Evolutionary conservation across 2,888 invertebrate species (phyloP), one percentile per base, ranked within the genome.

Genomic region (Mimas tiliae): DNA sequence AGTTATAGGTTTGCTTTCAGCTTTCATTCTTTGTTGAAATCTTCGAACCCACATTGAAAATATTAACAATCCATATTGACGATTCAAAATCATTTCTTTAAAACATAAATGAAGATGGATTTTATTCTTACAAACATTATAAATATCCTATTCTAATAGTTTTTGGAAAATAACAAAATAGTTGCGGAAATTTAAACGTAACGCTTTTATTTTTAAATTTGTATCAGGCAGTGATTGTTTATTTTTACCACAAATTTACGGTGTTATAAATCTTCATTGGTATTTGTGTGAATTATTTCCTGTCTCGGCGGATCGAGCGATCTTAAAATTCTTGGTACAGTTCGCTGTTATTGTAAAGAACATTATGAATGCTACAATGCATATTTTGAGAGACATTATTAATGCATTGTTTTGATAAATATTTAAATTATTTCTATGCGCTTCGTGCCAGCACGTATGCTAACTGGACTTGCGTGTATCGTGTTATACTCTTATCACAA

Each of bases 141-240:
- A 19, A 12, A 55, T 21, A 9, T 19, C 38, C 21, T 63, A 47
- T 11, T 47, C 38, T 66, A 66, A 62, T 63, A 52, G 6, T 53
- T 66, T 47, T 62, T 53, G 62, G 69, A 69, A 72, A 75, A 75
- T 71, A 70, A 68, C 78, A 69, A 72, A 75, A 75, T 71, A 70
- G 68, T 79, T 77, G 72, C 74, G 75, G 75, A 75, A 77, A 78
- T 69, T 67, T 66, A 74, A 77, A 77, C 80, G 78, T 78, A 81
- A 79, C 76, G 66, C 69, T 73, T 77, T 75, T 83, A 80, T 82
- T 81, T 81, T 76, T 71, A 75, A 65, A 69, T 66, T 69, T 69
- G 79, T 81, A 80, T 83, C 82, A 83, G 75, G 79, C 74, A 71
- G 72, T 65, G 73, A 19, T 64, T 77, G 73, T 70, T 71, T 67